phyloP scores from a whole-genome alignment of 2,797 vertebrate species.

The Cirrhinus mrigala region DNA sequence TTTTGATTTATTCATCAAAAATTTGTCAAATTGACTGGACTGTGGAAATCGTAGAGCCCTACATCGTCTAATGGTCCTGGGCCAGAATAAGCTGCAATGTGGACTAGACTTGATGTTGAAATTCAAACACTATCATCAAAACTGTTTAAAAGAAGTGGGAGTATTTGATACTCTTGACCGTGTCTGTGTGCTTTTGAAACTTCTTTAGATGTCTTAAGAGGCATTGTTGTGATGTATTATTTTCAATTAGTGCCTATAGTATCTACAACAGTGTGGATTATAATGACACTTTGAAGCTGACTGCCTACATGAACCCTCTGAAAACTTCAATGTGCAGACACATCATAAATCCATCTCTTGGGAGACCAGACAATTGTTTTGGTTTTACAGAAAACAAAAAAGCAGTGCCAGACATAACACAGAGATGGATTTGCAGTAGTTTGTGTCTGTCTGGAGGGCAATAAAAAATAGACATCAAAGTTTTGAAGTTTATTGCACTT shows the following conservation, averaged over 20 bases:
- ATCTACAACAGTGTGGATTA: background rate
- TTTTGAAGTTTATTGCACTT: conserved; percentile 3
- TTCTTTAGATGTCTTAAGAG: conserved; percentile 6
- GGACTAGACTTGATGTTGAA: background rate
- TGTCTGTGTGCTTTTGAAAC: background rate
- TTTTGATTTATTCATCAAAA: too few species aligned
- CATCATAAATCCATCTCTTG: conserved; percentile 19
- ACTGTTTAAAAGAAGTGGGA: background rate
- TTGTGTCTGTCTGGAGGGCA: background rate
- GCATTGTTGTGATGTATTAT: background rate
- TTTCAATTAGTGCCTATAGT: conserved; percentile 4
- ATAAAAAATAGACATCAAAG: conserved; percentile 6
- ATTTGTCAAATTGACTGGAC: too few species aligned
- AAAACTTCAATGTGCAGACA: background rate
- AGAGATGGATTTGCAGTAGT: background rate
- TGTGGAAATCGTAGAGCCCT: too few species aligned
- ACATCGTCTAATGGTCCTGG: background rate
- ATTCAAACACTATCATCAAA: background rate
- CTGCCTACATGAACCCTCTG: conserved; percentile 7
- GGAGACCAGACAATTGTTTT: conserved; percentile 30
- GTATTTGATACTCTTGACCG: background rate
- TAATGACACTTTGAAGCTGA: conserved; percentile 31
- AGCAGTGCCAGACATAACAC: conserved; percentile 11
- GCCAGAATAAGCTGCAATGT: background rate
- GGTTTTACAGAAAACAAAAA: conserved; percentile 1